Base-by-base conservation (phyloP, 2,797 vertebrate species). In the Smutsia gigantea region DNA sequence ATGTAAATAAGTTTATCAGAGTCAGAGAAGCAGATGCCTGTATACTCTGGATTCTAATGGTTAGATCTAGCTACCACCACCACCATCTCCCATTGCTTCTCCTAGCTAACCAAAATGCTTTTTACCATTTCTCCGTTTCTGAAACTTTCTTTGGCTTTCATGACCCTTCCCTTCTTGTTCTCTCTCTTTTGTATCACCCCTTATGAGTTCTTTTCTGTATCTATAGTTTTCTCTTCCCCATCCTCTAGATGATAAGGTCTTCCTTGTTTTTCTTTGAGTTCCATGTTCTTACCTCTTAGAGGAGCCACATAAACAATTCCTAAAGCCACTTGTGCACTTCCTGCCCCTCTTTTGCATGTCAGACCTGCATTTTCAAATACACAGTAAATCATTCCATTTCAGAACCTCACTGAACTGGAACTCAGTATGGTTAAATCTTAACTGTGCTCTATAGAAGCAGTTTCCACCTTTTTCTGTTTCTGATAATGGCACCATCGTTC, bases 401-500 rank as follows among this genome's bases (percentile, higher is more conserved):
- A 39, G 77, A 92, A 51, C 21, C 34, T 90, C 46, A 42, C 5
- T 78, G 21, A 96, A 86, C 34, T 66, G 18, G 78, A 74, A 75
- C 9, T 82, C 49, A n/a, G 1, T 59, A 42, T 42, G 13, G 61
- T 29, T 15, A 7, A 79, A 74, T 88, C 37, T 59, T 63, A 75
- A 0, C 23, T 14, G 81, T 34, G 57, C 37, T 83, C 42, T 69
- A 1, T 37, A 86, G 82, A 84, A 59, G 19, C 37, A 51, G 11
- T 55, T 88, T 87, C 71, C 94, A 3, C n/a, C 91, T 90, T 51
- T 74, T 84, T 93, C 59, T 92, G 0, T 68, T 74, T 92, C 55
- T 61, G 49, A 42, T 29, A 87, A 64, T 39, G 18, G 13, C 31
- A 64, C 8, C 29, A 42, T 59, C 64, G 84, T 75, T 83, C 51